Percentiles rank a stretch among this genome's conserved stretches.
Conservation (phyloP, 2,113 vertebrate species). For the Dromaius novaehollandiae region DNA sequence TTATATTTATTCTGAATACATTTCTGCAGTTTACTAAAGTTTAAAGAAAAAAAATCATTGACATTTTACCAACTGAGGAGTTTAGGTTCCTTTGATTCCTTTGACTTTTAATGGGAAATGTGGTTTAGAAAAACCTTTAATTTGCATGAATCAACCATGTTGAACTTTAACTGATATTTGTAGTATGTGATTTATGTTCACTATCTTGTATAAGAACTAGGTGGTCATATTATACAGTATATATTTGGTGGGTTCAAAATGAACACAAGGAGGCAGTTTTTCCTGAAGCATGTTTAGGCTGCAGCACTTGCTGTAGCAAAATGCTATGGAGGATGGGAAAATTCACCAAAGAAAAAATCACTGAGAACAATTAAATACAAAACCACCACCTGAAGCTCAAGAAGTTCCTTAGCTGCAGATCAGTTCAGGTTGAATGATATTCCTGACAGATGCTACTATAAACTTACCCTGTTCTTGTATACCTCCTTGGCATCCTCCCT, state of each 20-base stretch:
- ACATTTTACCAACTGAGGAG: not conserved
- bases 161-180: not conserved
- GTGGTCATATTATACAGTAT: too few species aligned
- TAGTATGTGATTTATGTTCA: not conserved
- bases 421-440: not conserved
- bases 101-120: not conserved
- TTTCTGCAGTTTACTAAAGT: not conserved
- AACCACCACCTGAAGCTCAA: not conserved
- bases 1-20: not conserved
- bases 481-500: too few species aligned
- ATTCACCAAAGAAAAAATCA: not conserved
- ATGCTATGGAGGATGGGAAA: not conserved
- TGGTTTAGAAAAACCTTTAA: not conserved
- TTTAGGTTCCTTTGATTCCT: not conserved
- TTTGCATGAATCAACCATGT: too few species aligned
- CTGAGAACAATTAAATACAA: not conserved
- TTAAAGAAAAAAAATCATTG: not conserved
- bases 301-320: not conserved
- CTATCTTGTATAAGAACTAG: too few species aligned
- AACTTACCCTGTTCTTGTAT: not conserved
- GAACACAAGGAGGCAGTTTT: not conserved
- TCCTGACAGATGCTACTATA: not conserved
- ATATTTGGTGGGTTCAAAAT: not conserved
- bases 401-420: not conserved
- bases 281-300: not conserved